Base-by-base conservation (phyloP, 1,140 invertebrate species). In the Papilio machaon region DNA sequence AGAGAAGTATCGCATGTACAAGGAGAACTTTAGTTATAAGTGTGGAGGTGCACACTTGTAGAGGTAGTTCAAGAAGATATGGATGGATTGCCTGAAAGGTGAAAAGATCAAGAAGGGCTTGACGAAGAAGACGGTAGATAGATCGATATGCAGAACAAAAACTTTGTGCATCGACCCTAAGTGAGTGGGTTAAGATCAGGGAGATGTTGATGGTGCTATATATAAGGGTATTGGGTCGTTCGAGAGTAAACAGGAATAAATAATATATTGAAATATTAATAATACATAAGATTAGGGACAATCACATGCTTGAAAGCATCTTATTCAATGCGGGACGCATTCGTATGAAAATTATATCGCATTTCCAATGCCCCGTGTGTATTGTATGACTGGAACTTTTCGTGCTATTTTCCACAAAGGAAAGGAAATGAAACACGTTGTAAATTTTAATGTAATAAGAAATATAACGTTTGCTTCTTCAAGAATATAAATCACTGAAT, bases 261-360 rank as follows among this genome's bases (percentile, higher is more conserved):
- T 5, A 23, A 60, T 60, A 23, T 60, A 23, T 60, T 9, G n/a
- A n/a, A 7, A 58, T 60, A 60, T 19, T 19, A 19, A 19, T 19
- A 60, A 19, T 60, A n/a, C 58, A 60, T 19, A 52, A 19, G 19
- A 49, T 75, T 75, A 6, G 13, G 43, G n/a, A 74, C 30, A 47
- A 74, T 74, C 43, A 74, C 46, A 15, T 47, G 4, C 73, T 52
- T 46, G 49, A 46, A 75, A 47, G 19, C 46, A 23, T 46, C 74
- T 19, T 30, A 54, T 54, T 49, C 19, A n/a, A 19, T 8, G 19
- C 13, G 74, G 43, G 19, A 47, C n/a, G 23, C 35, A 38, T 77
- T 77, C 49, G 23, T 77, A 77, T 77, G 49, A 54, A 77, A 77
- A 77, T 35, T 77, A 77, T 17, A 58, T 77, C 23, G 75, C 52